These are phyloP conservation scores for Rhagologus leucostigma DNA, from an alignment of 2,113 vertebrate species.

Conservation along the genomic window DNA sequence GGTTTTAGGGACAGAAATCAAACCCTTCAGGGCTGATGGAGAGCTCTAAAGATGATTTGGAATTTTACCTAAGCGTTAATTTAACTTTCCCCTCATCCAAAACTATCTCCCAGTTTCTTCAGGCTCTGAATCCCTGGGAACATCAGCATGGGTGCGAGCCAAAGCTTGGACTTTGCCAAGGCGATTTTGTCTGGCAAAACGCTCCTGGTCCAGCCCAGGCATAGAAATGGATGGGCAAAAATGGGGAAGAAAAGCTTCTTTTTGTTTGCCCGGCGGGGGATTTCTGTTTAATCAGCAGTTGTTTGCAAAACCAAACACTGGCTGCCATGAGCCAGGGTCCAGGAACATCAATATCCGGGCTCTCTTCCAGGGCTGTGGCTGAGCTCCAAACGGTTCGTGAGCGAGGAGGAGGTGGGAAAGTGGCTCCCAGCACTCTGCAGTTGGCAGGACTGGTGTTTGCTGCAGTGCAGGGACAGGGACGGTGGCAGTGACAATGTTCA, in stretches of 20 bases:
- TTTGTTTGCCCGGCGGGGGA: conserved; percentile 11
- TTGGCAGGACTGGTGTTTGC: neutral
- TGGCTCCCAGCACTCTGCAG: neutral
- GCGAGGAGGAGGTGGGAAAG: conserved; percentile 15
- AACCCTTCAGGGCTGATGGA: neutral
- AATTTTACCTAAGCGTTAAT: neutral
- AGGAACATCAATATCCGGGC: conserved; percentile 42
- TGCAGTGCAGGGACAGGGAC: neutral
- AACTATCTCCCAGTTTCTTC: neutral
- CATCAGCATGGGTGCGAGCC: neutral
- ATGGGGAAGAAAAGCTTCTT: neutral
- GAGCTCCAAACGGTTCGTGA: neutral
- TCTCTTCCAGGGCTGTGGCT: conserved; percentile 9
- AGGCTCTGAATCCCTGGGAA: neutral
- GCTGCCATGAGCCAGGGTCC: conserved; percentile 36
- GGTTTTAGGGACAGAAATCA: neutral
- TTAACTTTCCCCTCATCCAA: neutral
- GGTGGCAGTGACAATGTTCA: neutral
- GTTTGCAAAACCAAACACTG: conserved; percentile 44
- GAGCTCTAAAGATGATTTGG: neutral
- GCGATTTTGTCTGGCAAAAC: neutral
- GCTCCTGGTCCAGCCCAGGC: neutral
- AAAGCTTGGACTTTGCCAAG: neutral
- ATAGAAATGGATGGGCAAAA: neutral
- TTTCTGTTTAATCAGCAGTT: conserved; percentile 62